A percentile compares a stretch with the other conserved stretches of the same genome.
phyloP scores from a whole-genome alignment of 2,888 invertebrate species.

The Euclidia mi region DNA sequence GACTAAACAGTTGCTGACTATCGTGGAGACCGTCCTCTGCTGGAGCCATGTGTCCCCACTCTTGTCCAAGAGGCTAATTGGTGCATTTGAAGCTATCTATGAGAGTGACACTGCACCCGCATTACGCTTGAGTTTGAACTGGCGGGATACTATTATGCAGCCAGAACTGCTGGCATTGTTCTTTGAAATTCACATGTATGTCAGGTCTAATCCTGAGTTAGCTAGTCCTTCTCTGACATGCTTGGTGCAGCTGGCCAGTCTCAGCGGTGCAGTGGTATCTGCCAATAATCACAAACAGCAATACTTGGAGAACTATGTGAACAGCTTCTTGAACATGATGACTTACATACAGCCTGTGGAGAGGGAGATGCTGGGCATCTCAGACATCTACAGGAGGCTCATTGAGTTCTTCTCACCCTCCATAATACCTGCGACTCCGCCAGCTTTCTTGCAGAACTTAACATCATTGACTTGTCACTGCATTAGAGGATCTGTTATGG shows the following conservation, averaged over 20 bases:
- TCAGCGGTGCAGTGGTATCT: conserved; percentile 80
- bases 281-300: conserved; percentile 78
- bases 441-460: conserved; percentile 81
- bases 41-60: conserved; percentile 94
- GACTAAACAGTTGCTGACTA: conserved; percentile 92
- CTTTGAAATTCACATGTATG: conserved; percentile 95
- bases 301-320: conserved; percentile 85
- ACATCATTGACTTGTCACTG: conserved; percentile 83
- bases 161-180: conserved; percentile 94
- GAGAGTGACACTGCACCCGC: conserved; percentile 92
- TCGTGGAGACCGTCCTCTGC: conserved; percentile 94
- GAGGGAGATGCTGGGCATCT: conserved; percentile 83
- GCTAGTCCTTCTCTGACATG: conserved; percentile 95
- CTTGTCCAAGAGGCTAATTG: conserved; percentile 92
- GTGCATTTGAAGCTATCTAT: conserved; percentile 92
- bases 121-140: conserved; percentile 91
- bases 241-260: conserved; percentile 93
- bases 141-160: conserved; percentile 94
- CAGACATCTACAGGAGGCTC: conserved; percentile 83
- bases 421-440: conserved; percentile 80
- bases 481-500: conserved; percentile 82
- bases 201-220: conserved; percentile 93
- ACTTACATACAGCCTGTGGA: conserved; percentile 81
- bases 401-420: conserved; percentile 83
- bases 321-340: conserved; percentile 83